phyloP scores from a whole-genome alignment of 1,140 invertebrate genomes.

The Drosophila novamexicana region DNA sequence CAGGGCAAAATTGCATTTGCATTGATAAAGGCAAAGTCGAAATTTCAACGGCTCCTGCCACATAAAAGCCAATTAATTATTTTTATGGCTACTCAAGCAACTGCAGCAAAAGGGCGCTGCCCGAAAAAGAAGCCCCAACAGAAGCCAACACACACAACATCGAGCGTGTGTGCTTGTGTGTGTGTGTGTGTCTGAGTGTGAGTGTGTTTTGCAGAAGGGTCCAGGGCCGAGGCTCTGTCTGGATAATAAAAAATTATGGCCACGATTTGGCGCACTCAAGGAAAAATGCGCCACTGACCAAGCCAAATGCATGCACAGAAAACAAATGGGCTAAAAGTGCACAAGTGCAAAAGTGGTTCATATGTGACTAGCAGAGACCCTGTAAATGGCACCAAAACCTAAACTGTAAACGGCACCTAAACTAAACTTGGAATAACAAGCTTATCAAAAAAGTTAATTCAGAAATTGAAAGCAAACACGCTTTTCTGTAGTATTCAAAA shows the following conservation, averaged over 20 bases:
- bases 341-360: too few relatives aligned
- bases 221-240: slow-evolving; percentile 27
- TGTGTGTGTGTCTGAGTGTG: slow-evolving; percentile 11
- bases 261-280: slow-evolving; percentile 77
- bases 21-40: slow-evolving; percentile 47
- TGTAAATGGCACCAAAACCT: neutral
- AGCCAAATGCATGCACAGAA: slow-evolving; percentile 32
- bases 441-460: too few relatives aligned
- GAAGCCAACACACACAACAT: slow-evolving; percentile 53
- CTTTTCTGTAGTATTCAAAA: too few relatives aligned
- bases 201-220: slow-evolving; percentile 21
- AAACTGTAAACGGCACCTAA: too few relatives aligned
- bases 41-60: slow-evolving; percentile 79
- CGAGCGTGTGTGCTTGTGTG: slow-evolving; percentile 23
- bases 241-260: slow-evolving; percentile 80
- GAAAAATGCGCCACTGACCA: slow-evolving; percentile 66
- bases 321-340: neutral
- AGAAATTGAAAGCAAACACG: too few relatives aligned
- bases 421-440: too few relatives aligned
- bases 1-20: slow-evolving; percentile 55
- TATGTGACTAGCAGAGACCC: slow-evolving; percentile 2
- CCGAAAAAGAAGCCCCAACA: slow-evolving; percentile 58
- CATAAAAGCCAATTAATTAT: slow-evolving; percentile 82
- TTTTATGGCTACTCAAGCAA: slow-evolving; percentile 72
- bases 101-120: slow-evolving; percentile 6